Percentiles rank a stretch among this genome's conserved stretches.
Conservation (phyloP, 2,797 vertebrate species). For the Cossypha niveicapilla region DNA sequence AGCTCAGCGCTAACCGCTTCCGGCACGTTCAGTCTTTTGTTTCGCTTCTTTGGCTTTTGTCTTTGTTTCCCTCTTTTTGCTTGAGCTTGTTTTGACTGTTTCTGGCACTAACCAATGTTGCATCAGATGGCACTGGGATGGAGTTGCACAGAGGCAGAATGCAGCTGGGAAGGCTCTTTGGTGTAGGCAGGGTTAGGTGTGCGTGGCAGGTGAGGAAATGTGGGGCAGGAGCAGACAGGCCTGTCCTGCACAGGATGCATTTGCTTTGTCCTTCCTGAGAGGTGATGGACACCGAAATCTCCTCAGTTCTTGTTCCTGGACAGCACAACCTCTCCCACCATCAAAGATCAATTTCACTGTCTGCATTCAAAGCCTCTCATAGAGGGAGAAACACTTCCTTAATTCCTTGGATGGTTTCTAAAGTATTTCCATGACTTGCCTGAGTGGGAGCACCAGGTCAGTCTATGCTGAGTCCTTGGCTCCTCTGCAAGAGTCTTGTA, state of each 20-base stretch:
- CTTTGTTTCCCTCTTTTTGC: not conserved
- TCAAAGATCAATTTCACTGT: fast-evolving
- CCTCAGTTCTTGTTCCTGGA: not conserved
- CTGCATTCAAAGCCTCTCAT: not conserved
- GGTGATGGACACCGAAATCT: not conserved
- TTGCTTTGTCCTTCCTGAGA: not conserved
- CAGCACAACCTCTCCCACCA: not conserved
- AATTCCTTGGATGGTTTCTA: not conserved
- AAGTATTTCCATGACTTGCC: fast-evolving
- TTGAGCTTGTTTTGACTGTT: not conserved
- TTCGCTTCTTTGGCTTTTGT: conserved; percentile 45
- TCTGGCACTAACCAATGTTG: not conserved
- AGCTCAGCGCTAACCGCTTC: conserved; percentile 12
- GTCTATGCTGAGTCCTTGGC: not conserved
- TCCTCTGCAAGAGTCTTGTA: not conserved
- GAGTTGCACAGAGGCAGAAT: not conserved
- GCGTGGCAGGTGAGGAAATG: fast-evolving
- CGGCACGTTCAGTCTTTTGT: not conserved
- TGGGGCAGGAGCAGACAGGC: fast-evolving
- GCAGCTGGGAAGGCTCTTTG: not conserved
- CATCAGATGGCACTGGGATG: not conserved
- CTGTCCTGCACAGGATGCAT: fast-evolving
- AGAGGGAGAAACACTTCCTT: not conserved
- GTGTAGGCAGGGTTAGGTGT: not conserved
- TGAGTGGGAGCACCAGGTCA: not conserved